Conservation (phyloP, 2,888 invertebrate species). For the Drosophila rellima region DNA sequence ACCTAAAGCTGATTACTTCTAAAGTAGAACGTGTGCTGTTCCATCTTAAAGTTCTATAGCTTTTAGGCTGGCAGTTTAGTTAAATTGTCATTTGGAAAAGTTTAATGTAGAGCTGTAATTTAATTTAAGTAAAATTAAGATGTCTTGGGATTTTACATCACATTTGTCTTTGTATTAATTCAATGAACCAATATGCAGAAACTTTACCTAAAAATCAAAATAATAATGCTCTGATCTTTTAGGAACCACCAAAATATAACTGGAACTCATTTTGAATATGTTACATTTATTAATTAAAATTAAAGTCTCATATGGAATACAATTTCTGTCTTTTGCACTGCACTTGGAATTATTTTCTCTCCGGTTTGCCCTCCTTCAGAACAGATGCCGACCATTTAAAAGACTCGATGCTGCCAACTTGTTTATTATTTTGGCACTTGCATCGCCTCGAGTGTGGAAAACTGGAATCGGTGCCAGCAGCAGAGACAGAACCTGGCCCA, state of each 20-base stretch:
- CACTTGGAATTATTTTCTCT: background rate
- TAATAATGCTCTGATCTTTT: background rate
- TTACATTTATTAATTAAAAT: background rate
- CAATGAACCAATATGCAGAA: background rate
- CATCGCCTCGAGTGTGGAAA: conserved; percentile 14
- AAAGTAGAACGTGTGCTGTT: background rate
- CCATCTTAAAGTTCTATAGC: conserved; percentile 4
- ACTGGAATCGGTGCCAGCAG: background rate
- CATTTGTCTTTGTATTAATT: background rate
- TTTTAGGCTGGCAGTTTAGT: background rate
- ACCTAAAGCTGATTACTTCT: conserved; percentile 44
- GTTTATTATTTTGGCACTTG: conserved; percentile 49
- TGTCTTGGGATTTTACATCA: background rate
- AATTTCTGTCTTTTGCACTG: background rate
- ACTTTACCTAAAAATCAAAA: background rate
- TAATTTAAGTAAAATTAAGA: background rate
- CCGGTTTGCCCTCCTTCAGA: background rate
- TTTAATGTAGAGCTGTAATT: background rate
- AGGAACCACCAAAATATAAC: background rate
- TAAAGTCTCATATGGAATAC: background rate
- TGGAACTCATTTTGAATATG: background rate
- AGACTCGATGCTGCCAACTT: conserved; percentile 16
- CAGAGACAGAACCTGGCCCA: background rate
- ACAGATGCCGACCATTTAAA: conserved; percentile 11
- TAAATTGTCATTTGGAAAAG: background rate